These are phyloP conservation scores for Caenorhabditis becei DNA, from an alignment of 2,888 invertebrate genomes.

Conservation along the genomic window DNA sequence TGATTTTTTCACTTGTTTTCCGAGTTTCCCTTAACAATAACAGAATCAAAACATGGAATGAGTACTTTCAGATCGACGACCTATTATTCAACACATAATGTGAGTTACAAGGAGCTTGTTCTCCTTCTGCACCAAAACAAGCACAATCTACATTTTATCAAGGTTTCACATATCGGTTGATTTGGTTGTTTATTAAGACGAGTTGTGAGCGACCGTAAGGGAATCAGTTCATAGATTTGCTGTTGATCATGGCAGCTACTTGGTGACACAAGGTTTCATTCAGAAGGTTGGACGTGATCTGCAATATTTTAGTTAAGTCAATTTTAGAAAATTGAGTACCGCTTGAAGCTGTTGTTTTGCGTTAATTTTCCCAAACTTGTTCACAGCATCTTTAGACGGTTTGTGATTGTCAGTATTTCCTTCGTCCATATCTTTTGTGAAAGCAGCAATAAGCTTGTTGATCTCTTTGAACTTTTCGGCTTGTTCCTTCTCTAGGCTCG, in stretches of 20 bases:
- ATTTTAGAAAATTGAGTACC: slow-evolving; percentile 8
- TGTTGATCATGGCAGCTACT: slow-evolving; percentile 55
- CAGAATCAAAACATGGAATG: no score
- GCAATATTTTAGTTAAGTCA: slow-evolving; percentile 7
- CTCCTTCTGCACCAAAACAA: no score
- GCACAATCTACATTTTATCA: no score
- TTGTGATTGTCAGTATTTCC: slow-evolving; percentile 36
- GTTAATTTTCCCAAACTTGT: slow-evolving; percentile 72
- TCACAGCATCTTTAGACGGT: slow-evolving; percentile 62
- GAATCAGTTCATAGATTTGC: slow-evolving; percentile 55
- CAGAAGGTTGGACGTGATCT: slow-evolving; percentile 51
- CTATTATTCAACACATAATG: no score
- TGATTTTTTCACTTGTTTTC: no score
- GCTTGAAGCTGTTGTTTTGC: slow-evolving; percentile 72
- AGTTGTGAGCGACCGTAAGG: no score
- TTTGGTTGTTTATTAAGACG: no score
- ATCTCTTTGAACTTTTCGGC: slow-evolving; percentile 65
- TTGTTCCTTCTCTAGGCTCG: slow-evolving; percentile 57
- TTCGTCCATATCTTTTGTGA: slow-evolving; percentile 67
- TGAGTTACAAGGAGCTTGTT: no score
- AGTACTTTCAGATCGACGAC: no score
- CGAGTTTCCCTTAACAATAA: no score
- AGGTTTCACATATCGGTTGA: no score
- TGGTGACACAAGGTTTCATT: slow-evolving; percentile 54
- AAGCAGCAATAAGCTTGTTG: slow-evolving; percentile 68